A percentile compares a stretch with the other conserved stretches of the same genome.
Conservation (phyloP, 1,140 invertebrate genomes). For the Portunus trituberculatus region DNA sequence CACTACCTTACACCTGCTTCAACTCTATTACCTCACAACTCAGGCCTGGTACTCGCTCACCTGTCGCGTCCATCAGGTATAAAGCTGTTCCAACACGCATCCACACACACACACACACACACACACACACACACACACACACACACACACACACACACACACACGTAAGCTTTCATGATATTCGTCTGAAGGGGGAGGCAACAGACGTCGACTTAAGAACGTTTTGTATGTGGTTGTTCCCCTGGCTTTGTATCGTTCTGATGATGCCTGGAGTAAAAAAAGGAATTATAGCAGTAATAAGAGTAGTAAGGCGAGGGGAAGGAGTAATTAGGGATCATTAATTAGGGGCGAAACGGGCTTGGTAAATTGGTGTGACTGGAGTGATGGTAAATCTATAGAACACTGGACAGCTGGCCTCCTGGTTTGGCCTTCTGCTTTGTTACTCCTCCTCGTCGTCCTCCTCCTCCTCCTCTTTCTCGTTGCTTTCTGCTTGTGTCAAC, state of each 20-base stretch:
- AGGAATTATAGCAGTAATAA: background rate
- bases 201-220: too few relatives aligned
- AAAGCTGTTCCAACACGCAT: background rate
- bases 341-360: background rate
- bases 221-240: too few relatives aligned
- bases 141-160: too few relatives aligned
- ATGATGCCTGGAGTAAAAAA: background rate
- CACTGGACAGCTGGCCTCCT: background rate
- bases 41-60: background rate
- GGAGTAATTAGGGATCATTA: slow-evolving; percentile 1
- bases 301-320: background rate
- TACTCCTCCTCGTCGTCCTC: background rate
- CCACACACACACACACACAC: background rate
- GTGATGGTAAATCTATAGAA: background rate
- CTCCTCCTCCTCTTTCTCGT: background rate
- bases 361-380: background rate
- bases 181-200: too few relatives aligned
- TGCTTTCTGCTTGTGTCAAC: background rate
- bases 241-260: background rate
- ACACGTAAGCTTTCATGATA: too few relatives aligned
- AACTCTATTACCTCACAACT: background rate
- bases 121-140: background rate
- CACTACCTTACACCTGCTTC: background rate
- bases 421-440: background rate
- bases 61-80: background rate